Evolutionary conservation across 2,888 invertebrate species (phyloP).

Genomic region (Drosophila mayaguana): DNA sequence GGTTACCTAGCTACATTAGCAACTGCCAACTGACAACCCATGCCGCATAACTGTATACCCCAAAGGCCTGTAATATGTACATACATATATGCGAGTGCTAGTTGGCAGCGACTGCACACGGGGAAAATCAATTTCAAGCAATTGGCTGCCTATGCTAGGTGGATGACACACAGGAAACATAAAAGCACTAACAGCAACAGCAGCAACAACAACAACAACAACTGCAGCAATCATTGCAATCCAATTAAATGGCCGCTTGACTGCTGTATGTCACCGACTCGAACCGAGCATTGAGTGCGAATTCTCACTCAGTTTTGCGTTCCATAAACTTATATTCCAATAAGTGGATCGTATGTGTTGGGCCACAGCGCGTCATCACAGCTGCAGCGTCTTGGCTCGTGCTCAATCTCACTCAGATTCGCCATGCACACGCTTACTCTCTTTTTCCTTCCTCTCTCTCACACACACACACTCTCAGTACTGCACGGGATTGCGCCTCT

Average conservation of each 20-base stretch:
- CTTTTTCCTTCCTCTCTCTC: neutral
- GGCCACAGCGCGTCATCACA: constrained; percentile 4
- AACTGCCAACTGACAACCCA: constrained; percentile 11
- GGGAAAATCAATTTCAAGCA: constrained; percentile 59
- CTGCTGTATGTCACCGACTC: constrained; percentile 14
- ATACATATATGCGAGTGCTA: constrained; percentile 18
- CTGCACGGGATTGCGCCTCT: neutral
- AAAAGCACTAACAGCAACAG: constrained; percentile 15
- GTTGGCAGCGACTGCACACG: constrained; percentile 33
- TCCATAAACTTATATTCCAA: constrained; percentile 11
- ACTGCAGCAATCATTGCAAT: constrained; percentile 60
- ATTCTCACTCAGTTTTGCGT: neutral
- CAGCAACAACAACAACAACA: constrained; percentile 8
- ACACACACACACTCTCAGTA: neutral
- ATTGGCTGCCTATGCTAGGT: constrained; percentile 42
- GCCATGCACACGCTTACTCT: neutral
- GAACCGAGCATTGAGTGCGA: constrained; percentile 1
- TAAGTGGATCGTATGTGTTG: constrained; percentile 1
- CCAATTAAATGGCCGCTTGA: constrained; percentile 65
- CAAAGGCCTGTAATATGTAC: constrained; percentile 5
- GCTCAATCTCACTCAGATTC: neutral
- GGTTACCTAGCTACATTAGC: constrained; percentile 56
- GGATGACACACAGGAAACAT: constrained; percentile 50
- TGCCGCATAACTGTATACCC: constrained; percentile 20
- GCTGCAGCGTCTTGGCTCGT: constrained; percentile 3